Evolutionary conservation across 2,888 invertebrate genomes (phyloP).

Genomic region (Choristoneura rosaceana): DNA sequence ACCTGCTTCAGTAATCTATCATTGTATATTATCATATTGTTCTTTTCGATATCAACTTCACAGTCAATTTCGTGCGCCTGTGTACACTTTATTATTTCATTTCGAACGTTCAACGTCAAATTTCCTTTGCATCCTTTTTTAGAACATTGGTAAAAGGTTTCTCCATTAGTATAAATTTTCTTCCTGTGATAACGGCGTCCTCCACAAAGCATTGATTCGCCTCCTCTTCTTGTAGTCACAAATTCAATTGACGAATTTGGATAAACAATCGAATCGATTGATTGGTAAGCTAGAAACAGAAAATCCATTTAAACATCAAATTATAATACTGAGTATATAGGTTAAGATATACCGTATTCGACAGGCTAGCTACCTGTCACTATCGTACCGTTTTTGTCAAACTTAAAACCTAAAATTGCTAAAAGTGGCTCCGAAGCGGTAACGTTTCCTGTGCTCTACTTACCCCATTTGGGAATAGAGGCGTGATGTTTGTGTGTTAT

Average conservation of each 20-base stretch:
- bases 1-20: background rate
- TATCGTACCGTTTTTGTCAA: no score
- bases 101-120: background rate
- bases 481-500: no score
- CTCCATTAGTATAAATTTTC: background rate
- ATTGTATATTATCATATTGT: background rate
- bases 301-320: background rate
- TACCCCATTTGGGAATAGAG: no score
- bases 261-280: background rate
- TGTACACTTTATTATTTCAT: background rate
- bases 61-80: background rate
- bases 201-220: background rate
- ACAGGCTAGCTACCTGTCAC: no score
- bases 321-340: no score
- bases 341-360: no score
- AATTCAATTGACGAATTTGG: background rate
- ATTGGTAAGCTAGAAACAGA: background rate
- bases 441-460: no score
- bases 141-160: background rate
- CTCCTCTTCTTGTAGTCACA: background rate
- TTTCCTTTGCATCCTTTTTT: constrained; percentile 1
- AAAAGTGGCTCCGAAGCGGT: no score
- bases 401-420: no score
- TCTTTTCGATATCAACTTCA: background rate
- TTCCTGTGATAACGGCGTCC: background rate